Conservation (phyloP, 2,113 vertebrate genomes). For the Poecile atricapillus region DNA sequence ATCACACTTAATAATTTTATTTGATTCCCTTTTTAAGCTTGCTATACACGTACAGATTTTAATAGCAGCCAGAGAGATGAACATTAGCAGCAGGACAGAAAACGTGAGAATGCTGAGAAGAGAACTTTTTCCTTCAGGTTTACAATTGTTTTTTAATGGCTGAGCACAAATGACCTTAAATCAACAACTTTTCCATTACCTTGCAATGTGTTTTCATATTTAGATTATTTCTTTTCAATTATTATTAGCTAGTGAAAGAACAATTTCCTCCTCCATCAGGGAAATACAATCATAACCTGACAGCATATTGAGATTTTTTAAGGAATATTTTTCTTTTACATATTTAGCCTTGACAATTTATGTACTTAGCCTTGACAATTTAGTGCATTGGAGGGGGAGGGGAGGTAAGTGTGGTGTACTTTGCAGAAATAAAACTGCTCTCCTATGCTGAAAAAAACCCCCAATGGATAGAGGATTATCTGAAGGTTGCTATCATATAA, state of each 20-base stretch:
- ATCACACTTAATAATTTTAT: not conserved
- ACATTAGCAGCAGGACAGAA: not conserved
- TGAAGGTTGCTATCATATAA: not conserved
- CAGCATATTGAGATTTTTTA: not conserved
- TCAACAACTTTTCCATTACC: not conserved
- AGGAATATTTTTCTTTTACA: not conserved
- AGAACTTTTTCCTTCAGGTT: not conserved
- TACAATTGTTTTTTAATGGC: not conserved
- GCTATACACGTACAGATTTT: not conserved
- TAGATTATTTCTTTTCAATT: not conserved
- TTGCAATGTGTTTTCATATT: not conserved
- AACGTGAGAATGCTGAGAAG: not conserved
- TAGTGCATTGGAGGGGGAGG: accelerated
- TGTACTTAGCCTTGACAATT: not conserved
- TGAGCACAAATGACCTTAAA: not conserved
- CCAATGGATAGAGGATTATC: not conserved
- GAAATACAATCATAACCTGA: not conserved
- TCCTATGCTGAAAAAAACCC: not conserved
- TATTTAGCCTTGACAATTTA: not conserved
- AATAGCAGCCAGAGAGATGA: not conserved
- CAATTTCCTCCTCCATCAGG: not conserved
- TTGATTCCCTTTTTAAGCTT: not conserved
- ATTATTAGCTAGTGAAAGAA: not conserved
- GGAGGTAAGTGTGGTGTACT: not conserved
- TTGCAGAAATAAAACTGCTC: not conserved